phyloP scores from a whole-genome alignment of 2,888 invertebrate genomes.

The Sphecodes monilicornis region DNA sequence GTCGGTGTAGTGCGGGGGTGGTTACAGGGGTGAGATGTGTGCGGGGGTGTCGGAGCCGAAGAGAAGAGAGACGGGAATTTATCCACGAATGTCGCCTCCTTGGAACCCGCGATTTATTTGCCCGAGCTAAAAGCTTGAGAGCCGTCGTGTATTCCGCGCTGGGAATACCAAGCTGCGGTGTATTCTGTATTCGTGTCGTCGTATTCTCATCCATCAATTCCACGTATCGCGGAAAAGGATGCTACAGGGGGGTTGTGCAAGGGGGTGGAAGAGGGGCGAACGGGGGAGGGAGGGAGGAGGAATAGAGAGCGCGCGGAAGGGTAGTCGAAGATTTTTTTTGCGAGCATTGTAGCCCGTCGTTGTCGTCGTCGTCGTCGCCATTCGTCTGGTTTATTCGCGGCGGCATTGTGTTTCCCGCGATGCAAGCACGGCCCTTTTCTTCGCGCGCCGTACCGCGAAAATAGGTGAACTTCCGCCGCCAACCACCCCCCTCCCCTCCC shows the following conservation, averaged over 20 bases:
- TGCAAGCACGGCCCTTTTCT: constrained; percentile 57
- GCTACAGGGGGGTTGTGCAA: neutral
- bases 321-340: constrained; percentile 48
- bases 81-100: constrained; percentile 65
- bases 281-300: neutral
- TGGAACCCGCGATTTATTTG: constrained; percentile 73
- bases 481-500: neutral
- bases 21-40: neutral
- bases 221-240: constrained; percentile 61
- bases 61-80: constrained; percentile 59
- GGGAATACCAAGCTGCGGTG: constrained; percentile 66
- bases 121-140: constrained; percentile 74
- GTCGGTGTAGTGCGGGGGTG: neutral
- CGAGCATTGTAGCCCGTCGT: constrained; percentile 39
- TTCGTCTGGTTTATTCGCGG: constrained; percentile 62
- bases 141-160: constrained; percentile 65
- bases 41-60: constrained; percentile 28
- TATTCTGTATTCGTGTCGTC: constrained; percentile 68
- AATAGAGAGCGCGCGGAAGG: neutral
- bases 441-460: constrained; percentile 51
- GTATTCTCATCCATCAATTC: constrained; percentile 73
- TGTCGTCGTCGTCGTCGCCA: constrained; percentile 56
- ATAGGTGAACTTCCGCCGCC: constrained; percentile 56
- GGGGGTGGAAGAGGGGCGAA: neutral
- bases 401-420: constrained; percentile 53